Percentiles rank a stretch among this genome's conserved stretches.
These are phyloP conservation scores for Hermaeophaga mercurialis DNA, from an alignment of 2,888 invertebrate species.

Conservation along the genomic window DNA sequence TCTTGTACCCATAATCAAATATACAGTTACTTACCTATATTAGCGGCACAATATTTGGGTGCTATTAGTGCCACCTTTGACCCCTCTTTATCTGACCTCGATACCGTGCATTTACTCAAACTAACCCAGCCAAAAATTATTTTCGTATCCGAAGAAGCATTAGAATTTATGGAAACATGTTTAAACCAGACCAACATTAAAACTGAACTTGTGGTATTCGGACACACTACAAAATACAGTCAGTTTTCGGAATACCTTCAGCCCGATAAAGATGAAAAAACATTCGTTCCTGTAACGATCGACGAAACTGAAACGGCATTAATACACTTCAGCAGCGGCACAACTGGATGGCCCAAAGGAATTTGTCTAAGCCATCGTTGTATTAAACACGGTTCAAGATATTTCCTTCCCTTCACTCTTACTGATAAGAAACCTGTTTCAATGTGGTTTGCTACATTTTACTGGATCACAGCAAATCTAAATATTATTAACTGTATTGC, in stretches of 20 bases:
- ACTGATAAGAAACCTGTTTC: no score
- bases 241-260: slow-evolving; percentile 33
- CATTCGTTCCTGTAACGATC: slow-evolving; percentile 38
- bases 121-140: slow-evolving; percentile 34
- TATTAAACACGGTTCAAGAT: no score
- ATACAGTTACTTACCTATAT: no score
- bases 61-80: slow-evolving; percentile 45
- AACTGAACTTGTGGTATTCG: slow-evolving; percentile 43
- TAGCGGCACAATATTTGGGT: slow-evolving; percentile 59
- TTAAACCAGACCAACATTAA: slow-evolving; percentile 31
- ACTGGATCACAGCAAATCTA: slow-evolving; percentile 23
- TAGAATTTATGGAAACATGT: slow-evolving; percentile 32
- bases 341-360: slow-evolving; percentile 48
- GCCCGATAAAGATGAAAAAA: slow-evolving; percentile 32
- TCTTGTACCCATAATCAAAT: slow-evolving; percentile 32
- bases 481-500: slow-evolving; percentile 3
- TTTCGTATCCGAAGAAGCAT: slow-evolving; percentile 32
- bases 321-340: slow-evolving; percentile 50
- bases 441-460: no score
- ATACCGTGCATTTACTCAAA: slow-evolving; percentile 32
- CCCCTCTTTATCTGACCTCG: slow-evolving; percentile 40
- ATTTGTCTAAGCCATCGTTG: slow-evolving; percentile 40
- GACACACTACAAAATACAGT: slow-evolving; percentile 35
- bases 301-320: slow-evolving; percentile 40
- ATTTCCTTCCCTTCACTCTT: no score